Base-by-base conservation (phyloP, 2,797 vertebrate genomes). In the Tolypeutes matacus region DNA sequence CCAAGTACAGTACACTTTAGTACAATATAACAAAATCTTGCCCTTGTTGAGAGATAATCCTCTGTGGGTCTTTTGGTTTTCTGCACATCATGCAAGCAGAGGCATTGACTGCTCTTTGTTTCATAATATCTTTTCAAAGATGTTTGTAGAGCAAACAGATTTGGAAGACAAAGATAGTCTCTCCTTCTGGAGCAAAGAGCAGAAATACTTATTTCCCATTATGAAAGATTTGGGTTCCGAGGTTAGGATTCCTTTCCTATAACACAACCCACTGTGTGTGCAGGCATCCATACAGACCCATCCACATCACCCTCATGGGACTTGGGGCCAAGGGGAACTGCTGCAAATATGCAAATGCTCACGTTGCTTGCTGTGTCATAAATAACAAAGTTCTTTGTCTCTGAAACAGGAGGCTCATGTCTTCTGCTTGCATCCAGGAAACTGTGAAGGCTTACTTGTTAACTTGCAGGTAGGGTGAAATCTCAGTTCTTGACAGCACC, bases 111-210 rank as follows among this genome's bases (percentile, higher is more conserved):
- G n/a, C 62, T 34, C 14, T 88, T 62, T 67, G 27, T 29, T 31
- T 83, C 49, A 84, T 18, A 92, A 36, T 34, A n/a, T 85, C 60
- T 89, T 80, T 75, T 60, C 60, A 90, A 53, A 29, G 81, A 82
- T 72, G 17, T 87, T 39, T 88, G 21, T 49, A 80, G 78, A 80
- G 62, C 36, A 60, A 89, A 82, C n/a, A 75, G 80, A 27, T 42
- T 75, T 84, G 1, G 0, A 91, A 76, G n/a, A 64, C 7, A 69
- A 14, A 92, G 17, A 34, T 14, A 58, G 80, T 56, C 12, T 72
- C 91, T 82, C 56, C 56, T 39, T 91, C 42, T 49, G 88, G 49
- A 56, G 31, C 25, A 78, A 89, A 96, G 64, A 8, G 88, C 51
- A 89, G 64, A 94, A 86, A 67, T 76, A 51, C 23, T 81, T 67